Percentiles rank a stretch among this genome's conserved stretches.
These are phyloP conservation scores for Temnopleurus reevesii DNA, from an alignment of 53 echinoderm and acorn worm genomes.

Conservation along the genomic window DNA sequence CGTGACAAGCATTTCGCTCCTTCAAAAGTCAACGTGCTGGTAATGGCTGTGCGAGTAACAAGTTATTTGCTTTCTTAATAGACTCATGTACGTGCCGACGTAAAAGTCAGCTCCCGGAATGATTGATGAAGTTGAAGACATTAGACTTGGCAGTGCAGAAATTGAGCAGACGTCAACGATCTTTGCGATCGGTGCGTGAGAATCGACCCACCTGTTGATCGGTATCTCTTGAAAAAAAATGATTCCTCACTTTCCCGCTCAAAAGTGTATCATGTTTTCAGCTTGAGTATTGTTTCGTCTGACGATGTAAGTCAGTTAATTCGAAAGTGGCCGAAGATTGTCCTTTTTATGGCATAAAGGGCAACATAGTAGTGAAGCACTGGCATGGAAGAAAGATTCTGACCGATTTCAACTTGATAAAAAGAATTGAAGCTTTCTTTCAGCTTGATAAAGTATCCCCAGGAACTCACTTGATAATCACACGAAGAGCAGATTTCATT, in stretches of 20 bases:
- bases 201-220: constrained; percentile 1
- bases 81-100: background rate
- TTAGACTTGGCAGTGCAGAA: background rate
- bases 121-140: background rate
- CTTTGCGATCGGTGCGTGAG: background rate
- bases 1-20: background rate
- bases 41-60: background rate
- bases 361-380: too few species aligned
- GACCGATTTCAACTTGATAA: too few species aligned
- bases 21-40: background rate
- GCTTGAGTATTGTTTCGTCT: too few species aligned
- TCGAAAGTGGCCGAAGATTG: too few species aligned
- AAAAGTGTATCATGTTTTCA: too few species aligned
- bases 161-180: background rate
- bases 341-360: too few species aligned
- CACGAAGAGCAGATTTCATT: background rate
- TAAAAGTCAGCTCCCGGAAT: background rate
- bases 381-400: too few species aligned
- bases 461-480: background rate
- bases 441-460: too few species aligned
- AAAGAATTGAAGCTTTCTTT: too few species aligned
- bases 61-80: background rate
- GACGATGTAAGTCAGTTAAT: too few species aligned
- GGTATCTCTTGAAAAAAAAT: too few species aligned
- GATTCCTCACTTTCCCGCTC: too few species aligned